Evolutionary conservation across 2,888 invertebrate genomes (phyloP), one percentile per base, ranked within the genome.

Genomic region (Parnassius smintheus): DNA sequence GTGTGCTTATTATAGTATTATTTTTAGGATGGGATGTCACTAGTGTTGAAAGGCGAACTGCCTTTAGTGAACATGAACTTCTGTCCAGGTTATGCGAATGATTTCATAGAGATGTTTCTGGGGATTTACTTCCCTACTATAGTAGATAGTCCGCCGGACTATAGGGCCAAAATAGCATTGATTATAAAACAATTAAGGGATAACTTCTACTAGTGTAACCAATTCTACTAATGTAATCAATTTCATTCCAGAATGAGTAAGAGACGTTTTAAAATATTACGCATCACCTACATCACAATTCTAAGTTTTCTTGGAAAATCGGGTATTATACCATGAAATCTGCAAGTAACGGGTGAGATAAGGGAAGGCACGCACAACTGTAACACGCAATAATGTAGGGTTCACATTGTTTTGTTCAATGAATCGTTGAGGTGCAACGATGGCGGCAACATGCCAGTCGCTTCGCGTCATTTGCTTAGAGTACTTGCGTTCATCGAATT

Each of bases 61-160:
- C 93, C 93, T 0, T 70, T 77, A 1, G 72, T 82, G 22, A 79
- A 82, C 72, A 86, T 87, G 22, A 93, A 94, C 74, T 94, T 87
- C 78, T 90, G 94, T 55, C 85, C 91, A 12, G 75, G 79, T 4
- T 85, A 86, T 0, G 90, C 92, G 0, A 78, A 80, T 49, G 77
- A 76, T 0, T 69, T 96, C 0, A 92, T 94, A 0, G 92, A 94
- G 61, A 93, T 93, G 71, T 95, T 96, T 76, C 77, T 96, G 4
- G 92, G 94, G 62, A 93, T 94, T 65, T 95, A 93, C 82, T 96
- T 95, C 73, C 91, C 92, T 0, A 78, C 95, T 1, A 93, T 95
- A 66, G 96, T 95, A 66, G 96, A 96, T 74, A 82, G 89, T 1
- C 62, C 68, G 0, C 53, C 67, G 0, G 88, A 88, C 0, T 93